Evolutionary conservation across 1,140 invertebrate genomes (phyloP), one percentile per base, ranked within the genome.

Genomic region (Drosophila sp.): DNA sequence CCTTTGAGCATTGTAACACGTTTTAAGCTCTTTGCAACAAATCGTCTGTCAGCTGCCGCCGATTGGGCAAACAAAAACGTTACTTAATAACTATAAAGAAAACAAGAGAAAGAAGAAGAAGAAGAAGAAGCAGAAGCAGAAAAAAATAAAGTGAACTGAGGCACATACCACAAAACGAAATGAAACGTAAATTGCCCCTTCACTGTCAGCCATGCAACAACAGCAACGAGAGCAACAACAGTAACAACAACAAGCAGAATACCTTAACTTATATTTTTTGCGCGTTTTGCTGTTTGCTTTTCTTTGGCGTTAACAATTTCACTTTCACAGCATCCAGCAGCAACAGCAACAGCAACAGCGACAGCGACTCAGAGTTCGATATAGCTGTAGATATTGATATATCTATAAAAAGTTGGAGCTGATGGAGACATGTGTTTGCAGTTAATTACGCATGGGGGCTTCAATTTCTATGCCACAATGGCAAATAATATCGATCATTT

Each of bases 401-500:
- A 43, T 34, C 29, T 46, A 40, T 70, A 54, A 46, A 53, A 13
- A 46, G 29, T 8, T 7, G 25, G 13, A 27, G 59, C 50, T 16
- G 63, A 62, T 78, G 58, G 69, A 73, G 82, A 78, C 78, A 81
- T 87, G 75, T 86, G 82, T 82, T 59, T 48, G 71, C 48, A 72
- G 78, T 86, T 86, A 86, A 86, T 86, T 86, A 86, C 80, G 80
- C 80, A 78, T 51, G 81, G 63, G 16, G 45, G 29, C 50, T 36
- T 53, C 75, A 82, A 73, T 82, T 86, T 86, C 82, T 87, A 79
- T 82, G 82, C 82, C 83, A 86, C 78, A 82, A 82, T 87, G 78
- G 71, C 78, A 87, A 87, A 87, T 86, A 89, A 89, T 86, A 86
- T 86, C 83, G 82, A 86, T 87, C 82, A 80, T 71, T 86, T 76